These are phyloP conservation scores for Reticulitermes lucifugus DNA, from an alignment of 2,888 invertebrate genomes.

Conservation along the genomic window DNA sequence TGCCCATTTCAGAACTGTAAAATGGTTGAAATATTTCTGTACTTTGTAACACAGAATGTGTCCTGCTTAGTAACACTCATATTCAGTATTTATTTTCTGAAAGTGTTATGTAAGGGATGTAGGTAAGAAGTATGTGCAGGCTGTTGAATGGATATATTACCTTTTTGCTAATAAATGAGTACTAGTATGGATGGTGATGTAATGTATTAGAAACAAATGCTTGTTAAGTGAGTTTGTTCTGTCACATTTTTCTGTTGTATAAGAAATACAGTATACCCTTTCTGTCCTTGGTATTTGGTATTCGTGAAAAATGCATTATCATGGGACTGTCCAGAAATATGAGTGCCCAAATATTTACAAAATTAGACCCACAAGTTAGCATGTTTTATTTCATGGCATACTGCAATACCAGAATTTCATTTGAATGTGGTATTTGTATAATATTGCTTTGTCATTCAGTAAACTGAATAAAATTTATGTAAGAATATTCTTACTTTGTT, in stretches of 20 bases:
- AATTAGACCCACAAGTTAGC: background rate
- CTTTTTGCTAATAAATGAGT: slow-evolving; percentile 7
- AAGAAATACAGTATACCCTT: background rate
- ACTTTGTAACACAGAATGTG: slow-evolving; percentile 15
- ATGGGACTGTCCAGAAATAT: slow-evolving; percentile 31
- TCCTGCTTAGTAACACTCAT: background rate
- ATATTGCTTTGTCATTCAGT: slow-evolving; percentile 36
- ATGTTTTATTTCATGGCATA: background rate
- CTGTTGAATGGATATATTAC: background rate
- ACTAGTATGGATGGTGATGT: background rate
- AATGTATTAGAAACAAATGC: background rate
- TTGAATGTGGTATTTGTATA: slow-evolving; percentile 39
- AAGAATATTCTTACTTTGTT: background rate
- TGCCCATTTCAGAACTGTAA: background rate
- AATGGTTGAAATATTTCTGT: background rate
- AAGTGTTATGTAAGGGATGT: background rate
- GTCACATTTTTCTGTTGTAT: slow-evolving; percentile 12
- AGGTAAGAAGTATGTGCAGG: background rate
- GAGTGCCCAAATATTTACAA: background rate
- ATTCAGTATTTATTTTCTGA: background rate
- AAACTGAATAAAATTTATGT: slow-evolving; percentile 39
- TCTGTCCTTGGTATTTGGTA: background rate
- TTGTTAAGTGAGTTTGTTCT: background rate
- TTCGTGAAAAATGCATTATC: background rate
- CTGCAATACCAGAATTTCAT: slow-evolving; percentile 3